These are phyloP conservation scores for Pangasianodon gigas DNA, from an alignment of 2,113 vertebrate species.

Conservation along the genomic window DNA sequence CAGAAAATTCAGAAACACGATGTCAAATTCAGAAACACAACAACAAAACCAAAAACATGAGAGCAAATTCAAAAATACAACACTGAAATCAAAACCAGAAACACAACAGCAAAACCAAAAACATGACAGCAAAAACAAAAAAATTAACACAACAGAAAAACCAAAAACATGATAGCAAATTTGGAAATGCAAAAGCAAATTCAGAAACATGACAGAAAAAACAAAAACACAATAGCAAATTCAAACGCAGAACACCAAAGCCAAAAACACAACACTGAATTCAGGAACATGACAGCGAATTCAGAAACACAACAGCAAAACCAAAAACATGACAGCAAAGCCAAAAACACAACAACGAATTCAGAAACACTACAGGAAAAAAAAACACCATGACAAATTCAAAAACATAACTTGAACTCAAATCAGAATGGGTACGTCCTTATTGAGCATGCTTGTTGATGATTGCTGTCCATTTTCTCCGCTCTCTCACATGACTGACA, in stretches of 20 bases:
- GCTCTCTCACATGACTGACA: background rate
- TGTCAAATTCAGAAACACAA: too few species aligned
- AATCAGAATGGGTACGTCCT: background rate
- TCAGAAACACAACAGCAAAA: background rate
- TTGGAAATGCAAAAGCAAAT: background rate
- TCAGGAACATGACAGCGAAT: too few species aligned
- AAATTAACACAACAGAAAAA: background rate
- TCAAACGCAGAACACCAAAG: too few species aligned
- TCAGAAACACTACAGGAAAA: too few species aligned
- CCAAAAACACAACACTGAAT: too few species aligned
- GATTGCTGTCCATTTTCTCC: background rate
- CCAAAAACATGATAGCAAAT: background rate
- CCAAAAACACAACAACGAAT: too few species aligned
- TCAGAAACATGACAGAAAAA: background rate
- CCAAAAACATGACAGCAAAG: too few species aligned
- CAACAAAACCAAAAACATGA: too few species aligned
- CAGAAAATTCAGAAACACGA: too few species aligned
- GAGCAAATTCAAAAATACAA: background rate
- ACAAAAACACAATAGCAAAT: background rate
- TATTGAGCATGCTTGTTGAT: background rate
- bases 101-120: background rate
- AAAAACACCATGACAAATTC: too few species aligned
- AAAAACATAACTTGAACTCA: background rate
- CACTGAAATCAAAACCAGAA: background rate
- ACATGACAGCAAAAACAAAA: background rate